Evolutionary conservation across 2,888 invertebrate genomes (phyloP).

Genomic region (Halictus quadricinctus): DNA sequence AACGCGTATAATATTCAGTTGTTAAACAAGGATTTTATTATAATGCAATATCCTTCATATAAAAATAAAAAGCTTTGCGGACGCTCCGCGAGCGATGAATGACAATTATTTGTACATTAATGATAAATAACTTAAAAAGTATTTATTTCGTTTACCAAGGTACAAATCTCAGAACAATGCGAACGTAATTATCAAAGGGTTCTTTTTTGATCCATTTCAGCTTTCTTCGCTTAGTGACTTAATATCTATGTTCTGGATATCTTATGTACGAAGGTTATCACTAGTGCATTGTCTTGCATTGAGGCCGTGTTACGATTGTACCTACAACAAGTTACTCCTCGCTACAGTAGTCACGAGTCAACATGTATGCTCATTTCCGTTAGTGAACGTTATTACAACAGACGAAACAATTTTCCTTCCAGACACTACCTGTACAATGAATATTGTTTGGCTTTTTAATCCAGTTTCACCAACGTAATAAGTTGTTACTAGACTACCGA

Average conservation of each 20-base stretch:
- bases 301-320: slow-evolving; percentile 35
- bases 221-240: slow-evolving; percentile 49
- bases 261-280: slow-evolving; percentile 50
- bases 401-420: slow-evolving; percentile 20
- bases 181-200: slow-evolving; percentile 56
- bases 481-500: not conserved
- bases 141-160: slow-evolving; percentile 66
- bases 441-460: slow-evolving; percentile 21
- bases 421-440: slow-evolving; percentile 46
- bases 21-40: slow-evolving; percentile 3
- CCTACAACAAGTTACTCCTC: not conserved
- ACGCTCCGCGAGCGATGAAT: slow-evolving; percentile 57
- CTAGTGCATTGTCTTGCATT: slow-evolving; percentile 69
- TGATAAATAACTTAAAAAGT: slow-evolving; percentile 77
- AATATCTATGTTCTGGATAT: slow-evolving; percentile 42
- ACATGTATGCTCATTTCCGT: slow-evolving; percentile 19
- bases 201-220: slow-evolving; percentile 52
- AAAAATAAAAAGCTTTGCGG: slow-evolving; percentile 9
- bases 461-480: slow-evolving; percentile 20
- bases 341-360: slow-evolving; percentile 16
- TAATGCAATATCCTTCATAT: not conserved
- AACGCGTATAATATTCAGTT: not conserved
- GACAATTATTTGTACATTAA: slow-evolving; percentile 74
- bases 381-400: slow-evolving; percentile 23
- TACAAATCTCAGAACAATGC: slow-evolving; percentile 66